These are phyloP conservation scores for Leucoptera coffeella DNA, from an alignment of 2,888 invertebrate species.

Conservation along the genomic window DNA sequence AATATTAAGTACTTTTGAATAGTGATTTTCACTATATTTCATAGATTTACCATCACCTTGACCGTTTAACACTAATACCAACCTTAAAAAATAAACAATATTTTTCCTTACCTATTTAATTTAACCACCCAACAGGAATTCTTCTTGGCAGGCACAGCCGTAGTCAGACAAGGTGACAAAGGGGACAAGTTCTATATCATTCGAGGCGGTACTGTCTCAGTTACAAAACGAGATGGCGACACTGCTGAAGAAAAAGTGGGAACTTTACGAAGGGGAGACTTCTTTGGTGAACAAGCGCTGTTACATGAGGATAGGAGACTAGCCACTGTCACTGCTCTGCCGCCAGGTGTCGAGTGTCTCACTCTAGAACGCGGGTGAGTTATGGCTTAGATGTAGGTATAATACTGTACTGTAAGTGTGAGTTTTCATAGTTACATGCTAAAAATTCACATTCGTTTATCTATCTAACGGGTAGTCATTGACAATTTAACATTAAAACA, in stretches of 20 bases:
- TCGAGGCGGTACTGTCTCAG: slow-evolving; percentile 72
- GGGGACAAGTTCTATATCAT: slow-evolving; percentile 91
- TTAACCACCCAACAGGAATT: slow-evolving; percentile 71
- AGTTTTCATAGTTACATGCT: too few species aligned
- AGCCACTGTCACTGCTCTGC: slow-evolving; percentile 84
- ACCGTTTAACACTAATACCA: too few species aligned
- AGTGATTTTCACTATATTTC: too few species aligned
- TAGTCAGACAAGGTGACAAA: slow-evolving; percentile 78
- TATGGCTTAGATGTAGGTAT: too few species aligned
- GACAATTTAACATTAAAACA: too few species aligned
- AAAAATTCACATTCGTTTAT: too few species aligned
- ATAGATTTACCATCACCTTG: too few species aligned
- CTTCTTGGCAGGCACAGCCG: slow-evolving; percentile 70
- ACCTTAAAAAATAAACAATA: too few species aligned
- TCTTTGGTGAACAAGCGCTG: slow-evolving; percentile 86
- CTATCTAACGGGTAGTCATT: too few species aligned
- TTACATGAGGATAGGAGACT: slow-evolving; percentile 80
- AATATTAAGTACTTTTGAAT: too few species aligned
- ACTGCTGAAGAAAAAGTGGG: slow-evolving; percentile 62
- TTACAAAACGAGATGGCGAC: slow-evolving; percentile 59
- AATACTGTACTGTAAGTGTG: too few species aligned
- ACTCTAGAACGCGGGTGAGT: slow-evolving; percentile 77
- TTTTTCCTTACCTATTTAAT: too few species aligned
- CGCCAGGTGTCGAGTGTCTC: slow-evolving; percentile 79
- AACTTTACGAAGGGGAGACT: slow-evolving; percentile 68